A percentile compares a stretch with the other conserved stretches of the same genome.
phyloP scores from a whole-genome alignment of 2,113 vertebrate genomes.

The Euleptes europaea region DNA sequence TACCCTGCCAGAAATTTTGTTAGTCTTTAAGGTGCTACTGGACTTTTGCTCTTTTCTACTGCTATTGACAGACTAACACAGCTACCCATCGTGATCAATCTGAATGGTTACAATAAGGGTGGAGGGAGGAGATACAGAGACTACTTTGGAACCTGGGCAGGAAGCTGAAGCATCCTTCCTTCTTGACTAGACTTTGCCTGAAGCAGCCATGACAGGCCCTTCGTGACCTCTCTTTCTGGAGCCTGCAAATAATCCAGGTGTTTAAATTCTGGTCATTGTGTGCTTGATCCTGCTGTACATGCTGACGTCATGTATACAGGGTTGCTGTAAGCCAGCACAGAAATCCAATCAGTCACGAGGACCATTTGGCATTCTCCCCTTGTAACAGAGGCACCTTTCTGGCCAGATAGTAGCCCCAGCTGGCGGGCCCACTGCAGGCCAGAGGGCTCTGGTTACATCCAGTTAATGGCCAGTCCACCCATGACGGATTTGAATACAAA shows the following conservation, averaged over 20 bases:
- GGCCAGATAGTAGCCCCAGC: neutral
- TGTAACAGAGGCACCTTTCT: neutral
- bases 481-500: constrained; percentile 28
- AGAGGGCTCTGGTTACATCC: constrained; percentile 10
- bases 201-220: neutral
- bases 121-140: neutral
- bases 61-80: too few relatives aligned
- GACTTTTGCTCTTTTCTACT: too few relatives aligned
- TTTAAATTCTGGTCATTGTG: neutral
- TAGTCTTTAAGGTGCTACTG: too few relatives aligned
- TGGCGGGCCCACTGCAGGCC: neutral
- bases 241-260: neutral
- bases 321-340: neutral
- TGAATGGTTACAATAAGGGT: too few relatives aligned
- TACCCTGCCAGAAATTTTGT: too few relatives aligned
- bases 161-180: neutral
- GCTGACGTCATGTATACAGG: neutral
- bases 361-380: neutral
- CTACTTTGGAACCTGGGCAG: neutral
- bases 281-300: neutral
- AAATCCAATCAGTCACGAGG: constrained; percentile 1
- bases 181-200: neutral
- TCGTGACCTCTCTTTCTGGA: neutral
- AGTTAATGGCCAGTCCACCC: constrained; percentile 28
- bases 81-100: too few relatives aligned